These are phyloP conservation scores for Ellobium chinense DNA, from an alignment of 2,888 invertebrate genomes.

Conservation along the genomic window DNA sequence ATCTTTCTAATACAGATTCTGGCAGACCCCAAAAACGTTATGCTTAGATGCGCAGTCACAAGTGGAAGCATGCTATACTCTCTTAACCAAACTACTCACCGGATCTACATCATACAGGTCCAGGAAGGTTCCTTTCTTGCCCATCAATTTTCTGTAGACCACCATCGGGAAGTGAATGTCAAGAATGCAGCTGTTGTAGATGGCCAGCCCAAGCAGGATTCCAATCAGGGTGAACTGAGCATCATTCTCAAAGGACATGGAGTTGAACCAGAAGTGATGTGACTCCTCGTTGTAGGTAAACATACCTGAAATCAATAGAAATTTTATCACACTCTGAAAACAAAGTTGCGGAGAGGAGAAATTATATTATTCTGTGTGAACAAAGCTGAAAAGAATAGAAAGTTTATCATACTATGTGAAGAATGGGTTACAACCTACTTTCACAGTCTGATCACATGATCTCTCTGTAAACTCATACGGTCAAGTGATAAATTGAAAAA, in stretches of 20 bases:
- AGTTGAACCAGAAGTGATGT: conserved; percentile 90
- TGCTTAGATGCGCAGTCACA: no score
- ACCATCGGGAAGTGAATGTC: conserved; percentile 98
- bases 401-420: no score
- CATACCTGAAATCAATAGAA: conserved; percentile 79
- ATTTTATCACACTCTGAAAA: background rate
- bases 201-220: conserved; percentile 94
- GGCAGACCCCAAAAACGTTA: no score
- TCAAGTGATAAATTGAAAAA: no score
- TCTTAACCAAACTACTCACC: conserved; percentile 81
- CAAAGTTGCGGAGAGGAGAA: background rate
- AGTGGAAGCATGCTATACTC: background rate
- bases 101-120: conserved; percentile 94
- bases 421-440: no score
- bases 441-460: no score
- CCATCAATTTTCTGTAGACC: conserved; percentile 94
- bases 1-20: no score
- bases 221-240: conserved; percentile 96
- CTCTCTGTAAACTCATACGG: no score
- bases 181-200: conserved; percentile 96
- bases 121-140: conserved; percentile 91
- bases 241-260: conserved; percentile 94
- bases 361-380: no score
- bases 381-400: no score
- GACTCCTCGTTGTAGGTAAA: conserved; percentile 82